These are phyloP conservation scores for Columba livia DNA, from an alignment of 2,113 vertebrate species.

Conservation along the genomic window DNA sequence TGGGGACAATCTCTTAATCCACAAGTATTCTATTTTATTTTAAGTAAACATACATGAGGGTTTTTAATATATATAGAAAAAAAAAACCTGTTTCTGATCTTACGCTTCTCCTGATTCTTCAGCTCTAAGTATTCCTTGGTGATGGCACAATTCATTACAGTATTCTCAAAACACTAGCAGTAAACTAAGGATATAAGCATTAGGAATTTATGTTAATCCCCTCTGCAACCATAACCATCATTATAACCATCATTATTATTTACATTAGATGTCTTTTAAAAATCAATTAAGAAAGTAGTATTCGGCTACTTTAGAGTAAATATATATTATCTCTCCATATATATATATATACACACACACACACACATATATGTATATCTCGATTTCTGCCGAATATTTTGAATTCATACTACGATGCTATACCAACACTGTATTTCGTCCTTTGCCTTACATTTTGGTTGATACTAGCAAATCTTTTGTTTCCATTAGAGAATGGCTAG, in stretches of 20 bases:
- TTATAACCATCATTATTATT: not conserved
- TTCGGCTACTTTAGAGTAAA: not conserved
- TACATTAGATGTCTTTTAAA: not conserved
- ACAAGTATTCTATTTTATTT: not conserved
- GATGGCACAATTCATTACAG: not conserved
- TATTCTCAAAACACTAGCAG: not conserved
- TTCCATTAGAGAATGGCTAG: not conserved
- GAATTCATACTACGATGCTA: not conserved
- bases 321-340: too few species aligned
- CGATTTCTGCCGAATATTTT: not conserved
- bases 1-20: not conserved
- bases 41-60: not conserved
- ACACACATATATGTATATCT: not conserved
- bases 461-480: not conserved
- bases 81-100: not conserved
- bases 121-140: not conserved
- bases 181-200: not conserved
- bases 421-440: not conserved
- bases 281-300: not conserved
- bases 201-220: not conserved
- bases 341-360: too few species aligned
- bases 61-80: not conserved
- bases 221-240: not conserved
- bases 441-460: not conserved
- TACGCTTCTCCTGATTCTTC: not conserved